Evolutionary conservation across 2,888 invertebrate genomes (phyloP).

Genomic region (Tenodera sinensis): DNA sequence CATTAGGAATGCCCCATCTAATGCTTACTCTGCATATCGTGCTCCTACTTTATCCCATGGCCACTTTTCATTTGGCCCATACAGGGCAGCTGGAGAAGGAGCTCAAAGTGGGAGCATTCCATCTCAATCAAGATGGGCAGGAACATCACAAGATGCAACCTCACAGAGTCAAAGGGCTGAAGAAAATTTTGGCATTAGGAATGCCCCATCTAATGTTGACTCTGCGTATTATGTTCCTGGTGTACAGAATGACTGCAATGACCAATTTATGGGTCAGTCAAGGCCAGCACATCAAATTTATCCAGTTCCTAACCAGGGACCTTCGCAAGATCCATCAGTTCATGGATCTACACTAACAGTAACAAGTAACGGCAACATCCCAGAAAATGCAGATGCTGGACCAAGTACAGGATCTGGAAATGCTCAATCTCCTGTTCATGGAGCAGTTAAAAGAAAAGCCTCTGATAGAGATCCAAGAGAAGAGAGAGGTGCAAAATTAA

Average conservation of each 20-base stretch:
- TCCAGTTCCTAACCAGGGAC: background rate
- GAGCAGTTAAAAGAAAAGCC: background rate
- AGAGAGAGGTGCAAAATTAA: constrained; percentile 7
- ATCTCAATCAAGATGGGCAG: too few relatives aligned
- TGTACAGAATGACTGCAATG: background rate
- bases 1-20: too few relatives aligned
- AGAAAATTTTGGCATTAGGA: too few relatives aligned
- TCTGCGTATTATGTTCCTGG: too few relatives aligned
- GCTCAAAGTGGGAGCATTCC: too few relatives aligned
- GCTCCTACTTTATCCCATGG: too few relatives aligned
- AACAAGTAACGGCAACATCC: background rate
- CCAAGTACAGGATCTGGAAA: background rate
- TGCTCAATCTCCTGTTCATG: background rate
- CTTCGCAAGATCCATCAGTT: background rate
- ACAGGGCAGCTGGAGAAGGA: too few relatives aligned
- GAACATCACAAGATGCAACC: too few relatives aligned
- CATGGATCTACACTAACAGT: background rate
- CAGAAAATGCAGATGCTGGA: background rate
- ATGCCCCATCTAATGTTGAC: too few relatives aligned
- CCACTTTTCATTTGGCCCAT: too few relatives aligned
- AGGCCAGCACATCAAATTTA: background rate
- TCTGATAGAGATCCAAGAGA: constrained; percentile 37
- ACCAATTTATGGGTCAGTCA: background rate
- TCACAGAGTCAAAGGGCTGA: background rate
- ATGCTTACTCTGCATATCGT: too few relatives aligned